Base-by-base conservation (phyloP, 2,797 vertebrate genomes). In the Coregonus ussuriensis region DNA sequence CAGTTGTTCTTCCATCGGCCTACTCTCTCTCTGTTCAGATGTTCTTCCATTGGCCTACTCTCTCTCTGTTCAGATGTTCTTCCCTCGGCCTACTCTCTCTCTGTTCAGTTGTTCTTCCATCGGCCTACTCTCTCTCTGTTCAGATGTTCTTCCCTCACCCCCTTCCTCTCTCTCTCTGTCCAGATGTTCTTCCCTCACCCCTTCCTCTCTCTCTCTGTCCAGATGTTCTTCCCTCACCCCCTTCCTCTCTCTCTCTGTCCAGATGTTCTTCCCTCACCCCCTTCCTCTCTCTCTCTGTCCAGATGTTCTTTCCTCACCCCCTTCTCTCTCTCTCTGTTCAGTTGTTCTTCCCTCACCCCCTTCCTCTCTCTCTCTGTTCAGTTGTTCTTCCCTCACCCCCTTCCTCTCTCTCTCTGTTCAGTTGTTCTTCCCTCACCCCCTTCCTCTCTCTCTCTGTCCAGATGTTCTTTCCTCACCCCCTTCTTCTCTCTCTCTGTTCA, bases 161-260 rank as follows among this genome's bases (percentile, higher is more conserved):
- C n/a, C n/a, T n/a, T n/a, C n/a, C n/a, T n/a, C n/a, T 80, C 29
- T 74, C 56, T 21, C 14, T 65, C 47, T 83, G 78, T 76, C 1
- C 91, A 97, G 96, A 92, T 0, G 1, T 71, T 25, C 3, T 63
- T 52, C n/a, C n/a, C n/a, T n/a, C n/a, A n/a, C n/a, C n/a, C n/a
- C n/a, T n/a, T n/a, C n/a, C n/a, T n/a, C n/a, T 80, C 29, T 74
- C 56, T 21, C 14, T 65, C 47, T 83, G 78, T 76, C 1, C 91
- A 97, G 96, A 92, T 0, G 1, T 71, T 25, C 3, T 63, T 52
- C 53, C 0, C 3, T 1, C 67, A 33, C 1, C 4, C 16, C 14
- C 72, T 70, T 4, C 78, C 15, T 81, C 29, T 74, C 62, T 21
- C 15, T 65, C 47, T 83, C 79, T 76, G 35, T 37, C 6, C 35